These are phyloP conservation scores for Zaprionus obscuricornis DNA, from an alignment of 2,888 invertebrate species.

Conservation along the genomic window DNA sequence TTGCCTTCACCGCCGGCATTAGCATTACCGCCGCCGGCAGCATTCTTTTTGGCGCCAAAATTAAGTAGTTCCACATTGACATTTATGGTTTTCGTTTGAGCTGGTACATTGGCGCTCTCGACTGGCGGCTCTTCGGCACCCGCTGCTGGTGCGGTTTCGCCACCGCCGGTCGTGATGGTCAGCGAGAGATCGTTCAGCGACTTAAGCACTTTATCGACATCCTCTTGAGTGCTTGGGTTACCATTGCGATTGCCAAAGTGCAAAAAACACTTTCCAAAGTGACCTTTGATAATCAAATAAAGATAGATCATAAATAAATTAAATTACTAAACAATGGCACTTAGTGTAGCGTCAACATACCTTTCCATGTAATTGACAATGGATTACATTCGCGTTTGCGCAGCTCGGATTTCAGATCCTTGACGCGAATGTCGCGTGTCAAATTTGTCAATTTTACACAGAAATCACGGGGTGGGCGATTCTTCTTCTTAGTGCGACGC, in stretches of 20 bases:
- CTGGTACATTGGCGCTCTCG: conserved; percentile 46
- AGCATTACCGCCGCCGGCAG: conserved; percentile 46
- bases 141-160: conserved; percentile 42
- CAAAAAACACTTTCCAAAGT: conserved; percentile 88
- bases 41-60: conserved; percentile 69
- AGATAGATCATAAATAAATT: conserved; percentile 40
- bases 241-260: conserved; percentile 89
- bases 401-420: conserved; percentile 90
- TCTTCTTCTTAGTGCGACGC: conserved; percentile 67
- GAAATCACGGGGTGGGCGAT: conserved; percentile 77
- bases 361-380: conserved; percentile 90
- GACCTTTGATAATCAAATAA: conserved; percentile 84
- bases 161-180: conserved; percentile 69
- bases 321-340: background rate
- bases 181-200: conserved; percentile 81
- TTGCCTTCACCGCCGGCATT: conserved; percentile 65
- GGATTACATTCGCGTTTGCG: conserved; percentile 90
- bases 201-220: conserved; percentile 81
- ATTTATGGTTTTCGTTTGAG: conserved; percentile 74
- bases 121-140: conserved; percentile 60
- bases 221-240: conserved; percentile 79
- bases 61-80: conserved; percentile 81
- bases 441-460: conserved; percentile 88
- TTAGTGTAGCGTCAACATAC: conserved; percentile 51
- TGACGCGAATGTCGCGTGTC: conserved; percentile 88